Evolutionary conservation across 2,797 vertebrate genomes (phyloP).

Genomic region (Parambassis ranga): DNA sequence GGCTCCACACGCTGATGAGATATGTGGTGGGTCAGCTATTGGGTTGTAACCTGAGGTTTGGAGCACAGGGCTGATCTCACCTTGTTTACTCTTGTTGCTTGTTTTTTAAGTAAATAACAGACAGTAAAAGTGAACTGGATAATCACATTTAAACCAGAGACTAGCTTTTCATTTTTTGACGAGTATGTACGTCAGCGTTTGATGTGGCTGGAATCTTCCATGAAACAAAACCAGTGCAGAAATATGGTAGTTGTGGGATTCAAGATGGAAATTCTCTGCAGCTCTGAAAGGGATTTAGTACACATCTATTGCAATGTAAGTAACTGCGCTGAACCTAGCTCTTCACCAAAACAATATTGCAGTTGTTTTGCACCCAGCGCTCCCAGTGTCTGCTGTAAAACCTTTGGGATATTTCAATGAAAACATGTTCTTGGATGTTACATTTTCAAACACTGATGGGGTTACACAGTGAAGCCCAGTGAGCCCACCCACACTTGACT

Average conservation of each 20-base stretch:
- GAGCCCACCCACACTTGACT: slow-evolving; percentile 51
- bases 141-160: slow-evolving; percentile 22
- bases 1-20: slow-evolving; percentile 52
- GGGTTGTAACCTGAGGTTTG: slow-evolving; percentile 43
- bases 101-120: slow-evolving; percentile 46
- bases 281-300: background rate
- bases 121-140: slow-evolving; percentile 32
- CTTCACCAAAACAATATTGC: slow-evolving; percentile 7
- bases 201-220: slow-evolving; percentile 12
- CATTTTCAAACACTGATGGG: slow-evolving; percentile 3
- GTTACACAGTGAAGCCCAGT: background rate
- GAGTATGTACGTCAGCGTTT: slow-evolving; percentile 13
- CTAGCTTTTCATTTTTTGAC: slow-evolving; percentile 7
- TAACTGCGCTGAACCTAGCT: background rate
- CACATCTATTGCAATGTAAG: background rate
- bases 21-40: slow-evolving; percentile 34
- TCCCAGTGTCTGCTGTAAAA: slow-evolving; percentile 4
- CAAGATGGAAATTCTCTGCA: background rate
- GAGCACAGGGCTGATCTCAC: slow-evolving; percentile 33
- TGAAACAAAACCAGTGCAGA: slow-evolving; percentile 15
- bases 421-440: slow-evolving; percentile 33
- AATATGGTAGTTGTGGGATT: background rate
- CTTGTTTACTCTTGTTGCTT: slow-evolving; percentile 42
- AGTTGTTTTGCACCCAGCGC: slow-evolving; percentile 5
- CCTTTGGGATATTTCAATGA: slow-evolving; percentile 4